Evolutionary conservation across 2,888 invertebrate genomes (phyloP), one percentile per base, ranked within the genome.

Genomic region (Synanthedon vespiformis): DNA sequence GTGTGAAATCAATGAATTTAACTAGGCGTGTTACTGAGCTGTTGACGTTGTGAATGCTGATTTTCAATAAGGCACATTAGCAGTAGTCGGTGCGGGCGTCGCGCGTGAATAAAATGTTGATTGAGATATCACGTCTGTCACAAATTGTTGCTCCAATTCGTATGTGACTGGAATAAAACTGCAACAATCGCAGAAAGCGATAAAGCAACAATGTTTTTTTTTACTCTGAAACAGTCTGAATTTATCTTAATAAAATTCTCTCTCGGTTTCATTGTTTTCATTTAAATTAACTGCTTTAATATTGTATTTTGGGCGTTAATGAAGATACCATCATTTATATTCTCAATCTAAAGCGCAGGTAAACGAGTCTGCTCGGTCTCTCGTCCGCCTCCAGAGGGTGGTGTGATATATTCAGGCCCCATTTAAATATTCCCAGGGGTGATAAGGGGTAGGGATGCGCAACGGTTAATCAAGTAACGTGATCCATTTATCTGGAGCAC

Each of bases 391-490:
- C 70, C 68, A 66, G 70, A 76, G 80, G 80, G 79, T 70, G 80
- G 77, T 80, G 83, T 82, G 84, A 84, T 85, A 78, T 82, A 84
- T 83, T 83, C 83, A 75, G 76, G 76, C 70, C 81, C 80, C 82
- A 82, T 84, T 85, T 85, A 85, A 86, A 85, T 84, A 85, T 86
- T 83, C 85, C 84, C 84, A 76, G 65, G 82, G 83, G 84, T 80
- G 83, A 79, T 82, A 82, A 84, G 77, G 83, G 79, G 81, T 71
- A 78, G 82, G 82, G 82, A 81, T 84, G 80, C 74, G 77, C 73
- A 72, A 77, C 78, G 82, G 84, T 85, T 86, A 86, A 86, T 86
- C 85, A 86, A 85, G 86, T 86, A 85, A 85, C 85, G 83, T 82
- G 85, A 86, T 84, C 85, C 84, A 83, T 86, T 86, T 86, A 86